Evolutionary conservation across 2,797 vertebrate genomes (phyloP).

Genomic region (Sitta carolinensis): DNA sequence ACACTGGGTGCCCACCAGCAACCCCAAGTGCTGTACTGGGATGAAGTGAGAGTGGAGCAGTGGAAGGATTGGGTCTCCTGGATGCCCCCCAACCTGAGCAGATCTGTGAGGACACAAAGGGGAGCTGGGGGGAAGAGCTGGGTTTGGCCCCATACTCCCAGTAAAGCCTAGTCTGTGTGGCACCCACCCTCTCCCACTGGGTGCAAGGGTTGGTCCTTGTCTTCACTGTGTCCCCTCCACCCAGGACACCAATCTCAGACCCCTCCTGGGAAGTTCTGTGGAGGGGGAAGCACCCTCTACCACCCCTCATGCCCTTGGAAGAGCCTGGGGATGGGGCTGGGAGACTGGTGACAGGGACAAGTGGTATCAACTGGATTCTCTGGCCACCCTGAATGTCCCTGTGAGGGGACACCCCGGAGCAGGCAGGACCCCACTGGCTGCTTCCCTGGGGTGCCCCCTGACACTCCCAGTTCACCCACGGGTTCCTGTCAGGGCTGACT

Average conservation of each 20-base stretch:
- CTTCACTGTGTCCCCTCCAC: background rate
- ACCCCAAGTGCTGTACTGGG: background rate
- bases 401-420: background rate
- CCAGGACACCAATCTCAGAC: background rate
- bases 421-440: background rate
- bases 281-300: background rate
- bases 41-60: background rate
- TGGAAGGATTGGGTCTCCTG: accelerated
- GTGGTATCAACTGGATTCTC: background rate
- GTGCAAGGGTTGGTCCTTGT: background rate
- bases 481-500: background rate
- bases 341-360: background rate
- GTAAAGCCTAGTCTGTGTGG: background rate
- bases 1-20: background rate
- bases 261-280: accelerated
- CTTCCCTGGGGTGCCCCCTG: background rate
- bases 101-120: background rate
- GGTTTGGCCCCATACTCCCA: background rate
- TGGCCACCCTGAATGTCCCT: background rate
- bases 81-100: background rate
- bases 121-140: background rate
- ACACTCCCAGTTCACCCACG: background rate
- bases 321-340: background rate
- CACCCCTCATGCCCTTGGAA: too few species aligned
- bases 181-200: background rate